Evolutionary conservation across 2,888 invertebrate genomes (phyloP).

Genomic region (Sinelater perroti): DNA sequence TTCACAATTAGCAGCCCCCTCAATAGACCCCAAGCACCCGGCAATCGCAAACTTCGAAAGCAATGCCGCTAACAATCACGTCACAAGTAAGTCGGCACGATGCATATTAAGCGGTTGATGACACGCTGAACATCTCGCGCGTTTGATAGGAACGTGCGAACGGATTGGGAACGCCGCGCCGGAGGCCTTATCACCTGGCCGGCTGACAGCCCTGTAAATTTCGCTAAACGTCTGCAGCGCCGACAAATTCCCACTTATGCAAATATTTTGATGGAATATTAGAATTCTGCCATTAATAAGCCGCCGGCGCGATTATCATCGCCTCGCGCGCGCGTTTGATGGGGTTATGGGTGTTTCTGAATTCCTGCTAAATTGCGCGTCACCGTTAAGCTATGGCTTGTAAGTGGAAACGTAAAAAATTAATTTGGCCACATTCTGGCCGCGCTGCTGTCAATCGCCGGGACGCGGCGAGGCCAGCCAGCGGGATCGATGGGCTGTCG

Average conservation of each 20-base stretch:
- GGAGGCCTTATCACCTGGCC: slow-evolving; percentile 15
- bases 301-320: neutral
- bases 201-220: slow-evolving; percentile 17
- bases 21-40: too few species aligned
- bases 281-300: neutral
- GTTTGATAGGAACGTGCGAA: slow-evolving; percentile 15
- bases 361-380: too few species aligned
- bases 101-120: slow-evolving; percentile 18
- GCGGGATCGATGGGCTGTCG: too few species aligned
- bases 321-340: neutral
- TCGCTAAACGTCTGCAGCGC: slow-evolving; percentile 11
- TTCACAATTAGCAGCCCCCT: too few species aligned
- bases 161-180: slow-evolving; percentile 8
- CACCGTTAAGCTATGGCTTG: too few species aligned
- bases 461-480: too few species aligned
- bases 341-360: neutral
- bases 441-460: too few species aligned
- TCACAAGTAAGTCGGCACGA: slow-evolving; percentile 6
- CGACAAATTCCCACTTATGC: neutral
- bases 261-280: slow-evolving; percentile 9
- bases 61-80: slow-evolving; percentile 4
- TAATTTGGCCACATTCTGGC: too few species aligned
- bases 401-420: too few species aligned
- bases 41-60: too few species aligned
- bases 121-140: slow-evolving; percentile 13